phyloP scores from a whole-genome alignment of 2,797 vertebrate species.

The Malacoraja senta region DNA sequence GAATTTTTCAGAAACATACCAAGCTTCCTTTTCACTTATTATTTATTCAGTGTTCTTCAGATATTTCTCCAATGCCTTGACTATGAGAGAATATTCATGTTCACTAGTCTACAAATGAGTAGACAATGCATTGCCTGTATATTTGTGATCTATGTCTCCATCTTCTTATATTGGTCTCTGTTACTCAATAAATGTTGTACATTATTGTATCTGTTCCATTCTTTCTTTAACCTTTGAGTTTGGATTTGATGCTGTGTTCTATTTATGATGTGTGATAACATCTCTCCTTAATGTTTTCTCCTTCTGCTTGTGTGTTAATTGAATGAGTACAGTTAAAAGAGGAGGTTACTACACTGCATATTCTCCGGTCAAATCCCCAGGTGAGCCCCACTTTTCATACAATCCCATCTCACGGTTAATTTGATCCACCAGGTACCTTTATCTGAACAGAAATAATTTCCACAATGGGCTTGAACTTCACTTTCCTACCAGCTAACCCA shows the following conservation, averaged over 20 bases:
- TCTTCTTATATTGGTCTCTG: conserved; percentile 16
- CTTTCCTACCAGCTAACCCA: background rate
- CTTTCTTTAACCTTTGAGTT: conserved; percentile 18
- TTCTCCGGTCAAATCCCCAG: conserved; percentile 83
- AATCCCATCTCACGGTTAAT: conserved; percentile 29
- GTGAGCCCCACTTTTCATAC: conserved; percentile 63
- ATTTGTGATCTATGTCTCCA: conserved; percentile 30
- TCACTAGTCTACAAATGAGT: background rate
- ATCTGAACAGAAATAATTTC: background rate
- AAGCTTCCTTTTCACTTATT: background rate
- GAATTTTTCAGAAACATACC: background rate
- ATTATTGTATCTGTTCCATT: background rate
- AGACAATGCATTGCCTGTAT: background rate
- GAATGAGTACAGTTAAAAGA: conserved; percentile 72
- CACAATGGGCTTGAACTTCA: background rate
- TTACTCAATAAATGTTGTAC: conserved; percentile 20
- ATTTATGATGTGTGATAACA: conserved; percentile 45
- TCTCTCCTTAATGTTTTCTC: conserved; percentile 60
- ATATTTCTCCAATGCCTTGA: background rate
- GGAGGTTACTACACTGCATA: conserved; percentile 71
- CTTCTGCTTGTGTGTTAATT: conserved; percentile 50
- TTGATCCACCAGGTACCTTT: background rate
- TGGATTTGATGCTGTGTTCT: conserved; percentile 43
- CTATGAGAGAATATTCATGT: background rate
- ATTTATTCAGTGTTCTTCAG: background rate